Conservation (phyloP, 2,797 vertebrate species). For the Eleutherodactylus coqui region DNA sequence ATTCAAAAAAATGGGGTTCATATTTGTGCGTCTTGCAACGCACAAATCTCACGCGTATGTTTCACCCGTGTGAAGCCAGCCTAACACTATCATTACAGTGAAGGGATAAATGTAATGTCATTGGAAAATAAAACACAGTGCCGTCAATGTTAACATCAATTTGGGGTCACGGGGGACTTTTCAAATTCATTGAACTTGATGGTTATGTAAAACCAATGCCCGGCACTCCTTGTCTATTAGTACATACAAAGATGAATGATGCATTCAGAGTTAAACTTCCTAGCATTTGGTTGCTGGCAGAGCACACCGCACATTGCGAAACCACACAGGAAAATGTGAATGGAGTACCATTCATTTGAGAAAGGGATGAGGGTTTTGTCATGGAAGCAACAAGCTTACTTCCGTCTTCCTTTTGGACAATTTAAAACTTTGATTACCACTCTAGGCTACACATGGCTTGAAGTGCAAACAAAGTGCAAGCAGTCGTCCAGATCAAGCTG, state of each 20-base stretch:
- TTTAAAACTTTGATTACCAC: background rate
- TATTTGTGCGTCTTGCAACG: too few relatives aligned
- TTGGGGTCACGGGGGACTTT: too few relatives aligned
- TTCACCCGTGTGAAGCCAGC: too few relatives aligned
- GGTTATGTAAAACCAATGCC: background rate
- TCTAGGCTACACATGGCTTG: background rate
- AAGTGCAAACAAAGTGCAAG: background rate
- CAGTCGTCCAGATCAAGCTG: background rate
- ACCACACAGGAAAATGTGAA: conserved; percentile 4
- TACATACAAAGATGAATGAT: background rate
- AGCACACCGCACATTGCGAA: background rate
- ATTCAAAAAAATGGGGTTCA: too few relatives aligned
- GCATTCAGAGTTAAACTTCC: background rate
- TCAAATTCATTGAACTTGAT: background rate
- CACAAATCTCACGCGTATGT: too few relatives aligned
- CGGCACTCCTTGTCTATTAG: background rate
- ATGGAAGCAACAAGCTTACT: background rate
- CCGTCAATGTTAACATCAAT: too few relatives aligned
- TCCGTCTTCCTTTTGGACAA: background rate
- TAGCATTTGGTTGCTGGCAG: background rate
- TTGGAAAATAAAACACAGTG: too few relatives aligned
- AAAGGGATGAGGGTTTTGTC: background rate
- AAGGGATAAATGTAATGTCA: too few relatives aligned
- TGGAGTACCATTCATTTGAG: background rate
- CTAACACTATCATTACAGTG: too few relatives aligned